Evolutionary conservation across 1,140 invertebrate species (phyloP).

Genomic region (Achatina immaculata): DNA sequence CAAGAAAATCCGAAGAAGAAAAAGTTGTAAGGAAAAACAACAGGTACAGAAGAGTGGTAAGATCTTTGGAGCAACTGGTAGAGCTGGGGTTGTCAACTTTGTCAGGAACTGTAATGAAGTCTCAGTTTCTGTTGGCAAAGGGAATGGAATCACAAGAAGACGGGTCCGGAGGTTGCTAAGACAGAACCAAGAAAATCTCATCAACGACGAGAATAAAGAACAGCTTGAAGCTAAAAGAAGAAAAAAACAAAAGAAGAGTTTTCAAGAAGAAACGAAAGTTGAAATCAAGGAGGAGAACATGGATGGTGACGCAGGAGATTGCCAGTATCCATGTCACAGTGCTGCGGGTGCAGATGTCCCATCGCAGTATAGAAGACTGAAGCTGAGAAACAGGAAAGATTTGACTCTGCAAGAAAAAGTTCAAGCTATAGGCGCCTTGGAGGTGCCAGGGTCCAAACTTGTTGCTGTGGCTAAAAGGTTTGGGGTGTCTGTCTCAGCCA

Average conservation of each 20-base stretch:
- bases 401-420: conserved; percentile 33
- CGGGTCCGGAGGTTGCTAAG: background rate
- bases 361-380: background rate
- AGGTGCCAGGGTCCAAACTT: conserved; percentile 16
- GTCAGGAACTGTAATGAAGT: background rate
- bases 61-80: background rate
- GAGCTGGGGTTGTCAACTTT: background rate
- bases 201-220: background rate
- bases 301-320: background rate
- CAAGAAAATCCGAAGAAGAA: background rate
- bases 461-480: conserved; percentile 15
- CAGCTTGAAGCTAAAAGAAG: background rate
- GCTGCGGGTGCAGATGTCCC: background rate
- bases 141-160: conserved; percentile 16
- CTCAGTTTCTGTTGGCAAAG: background rate
- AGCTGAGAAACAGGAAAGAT: conserved; percentile 25
- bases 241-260: background rate
- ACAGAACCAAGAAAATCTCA: background rate
- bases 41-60: background rate
- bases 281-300: conserved; percentile 10
- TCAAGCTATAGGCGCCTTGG: conserved; percentile 10
- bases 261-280: background rate
- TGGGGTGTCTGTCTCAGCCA: conserved; percentile 30
- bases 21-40: background rate
- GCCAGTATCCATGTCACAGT: background rate